phyloP scores from a whole-genome alignment of 2,797 vertebrate species.

The Dryobates pubescens region DNA sequence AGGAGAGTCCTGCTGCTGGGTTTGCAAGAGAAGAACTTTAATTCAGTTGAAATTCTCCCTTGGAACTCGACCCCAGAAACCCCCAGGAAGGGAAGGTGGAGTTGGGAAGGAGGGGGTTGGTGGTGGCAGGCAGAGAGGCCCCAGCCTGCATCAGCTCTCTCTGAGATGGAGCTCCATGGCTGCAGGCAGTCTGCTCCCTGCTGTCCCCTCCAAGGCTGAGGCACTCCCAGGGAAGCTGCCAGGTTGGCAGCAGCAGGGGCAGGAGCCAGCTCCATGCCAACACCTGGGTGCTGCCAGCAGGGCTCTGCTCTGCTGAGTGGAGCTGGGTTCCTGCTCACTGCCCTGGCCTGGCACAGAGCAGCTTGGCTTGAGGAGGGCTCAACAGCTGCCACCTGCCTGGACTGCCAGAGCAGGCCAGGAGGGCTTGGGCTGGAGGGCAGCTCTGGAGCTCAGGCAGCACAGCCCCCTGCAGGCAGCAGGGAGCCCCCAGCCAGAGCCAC shows the following conservation, averaged over 20 bases:
- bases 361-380: background rate
- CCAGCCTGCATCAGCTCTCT: background rate
- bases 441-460: no score
- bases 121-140: background rate
- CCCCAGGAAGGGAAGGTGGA: no score
- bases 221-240: background rate
- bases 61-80: background rate
- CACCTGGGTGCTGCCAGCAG: background rate
- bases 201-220: background rate
- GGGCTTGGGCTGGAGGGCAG: no score
- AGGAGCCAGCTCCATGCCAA: fast-evolving
- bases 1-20: background rate
- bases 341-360: background rate
- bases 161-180: fast-evolving
- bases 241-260: background rate
- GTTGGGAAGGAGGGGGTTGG: fast-evolving
- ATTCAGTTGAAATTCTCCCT: background rate
- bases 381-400: fast-evolving
- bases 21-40: background rate
- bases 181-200: background rate
- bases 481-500: no score
- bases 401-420: no score
- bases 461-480: no score
- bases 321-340: background rate
- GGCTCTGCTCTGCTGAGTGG: background rate